These are phyloP conservation scores for Lates calcarifer DNA, from an alignment of 2,113 vertebrate species.

Conservation along the genomic window DNA sequence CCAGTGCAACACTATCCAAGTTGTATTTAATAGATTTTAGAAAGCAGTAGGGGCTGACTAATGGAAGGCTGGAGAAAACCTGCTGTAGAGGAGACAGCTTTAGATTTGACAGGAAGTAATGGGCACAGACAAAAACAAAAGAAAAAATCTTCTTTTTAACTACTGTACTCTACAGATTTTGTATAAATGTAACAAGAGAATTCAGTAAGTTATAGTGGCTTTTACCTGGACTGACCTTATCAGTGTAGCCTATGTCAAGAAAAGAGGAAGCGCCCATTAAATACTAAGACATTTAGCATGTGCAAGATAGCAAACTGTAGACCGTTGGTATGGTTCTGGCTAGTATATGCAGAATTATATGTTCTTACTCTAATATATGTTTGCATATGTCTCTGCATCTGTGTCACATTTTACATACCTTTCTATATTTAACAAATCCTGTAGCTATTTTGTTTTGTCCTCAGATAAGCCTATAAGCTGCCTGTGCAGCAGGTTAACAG, in stretches of 20 bases:
- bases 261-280: not conserved
- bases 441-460: too few relatives aligned
- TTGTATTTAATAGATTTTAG: constrained; percentile 2
- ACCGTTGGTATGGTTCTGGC: not conserved
- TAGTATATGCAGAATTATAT: too few relatives aligned
- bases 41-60: constrained; percentile 8
- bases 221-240: not conserved
- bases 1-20: not conserved
- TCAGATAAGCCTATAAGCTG: too few relatives aligned
- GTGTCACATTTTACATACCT: too few relatives aligned
- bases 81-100: constrained; percentile 6
- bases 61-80: not conserved
- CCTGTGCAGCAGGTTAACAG: too few relatives aligned
- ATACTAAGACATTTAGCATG: not conserved
- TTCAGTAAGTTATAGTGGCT: not conserved
- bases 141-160: not conserved
- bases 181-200: not conserved
- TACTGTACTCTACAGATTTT: not conserved
- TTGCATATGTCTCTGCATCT: too few relatives aligned
- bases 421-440: too few relatives aligned
- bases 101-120: not conserved
- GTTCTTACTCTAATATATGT: too few relatives aligned
- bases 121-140: not conserved
- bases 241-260: not conserved
- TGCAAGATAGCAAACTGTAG: not conserved